phyloP scores from a whole-genome alignment of 2,888 invertebrate genomes.

The Agriopis marginaria region DNA sequence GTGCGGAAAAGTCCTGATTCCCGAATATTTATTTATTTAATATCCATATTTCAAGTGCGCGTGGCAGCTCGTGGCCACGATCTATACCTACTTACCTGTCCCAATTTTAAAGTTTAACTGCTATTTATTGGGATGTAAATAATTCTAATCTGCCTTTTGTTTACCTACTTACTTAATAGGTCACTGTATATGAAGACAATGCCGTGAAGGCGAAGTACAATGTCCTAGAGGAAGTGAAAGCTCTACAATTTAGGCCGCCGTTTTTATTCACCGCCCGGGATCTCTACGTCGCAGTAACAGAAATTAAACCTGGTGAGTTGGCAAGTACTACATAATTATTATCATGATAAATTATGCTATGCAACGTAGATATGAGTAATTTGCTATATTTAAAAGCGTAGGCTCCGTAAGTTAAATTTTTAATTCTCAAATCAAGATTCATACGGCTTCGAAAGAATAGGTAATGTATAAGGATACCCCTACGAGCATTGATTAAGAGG shows the following conservation, averaged over 20 bases:
- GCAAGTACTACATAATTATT: not conserved
- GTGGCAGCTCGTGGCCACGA: too few species aligned
- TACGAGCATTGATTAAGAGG: too few species aligned
- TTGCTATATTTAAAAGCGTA: not conserved
- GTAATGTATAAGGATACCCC: too few species aligned
- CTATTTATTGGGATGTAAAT: too few species aligned
- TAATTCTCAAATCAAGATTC: too few species aligned
- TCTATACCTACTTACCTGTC: not conserved
- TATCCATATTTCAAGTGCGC: too few species aligned
- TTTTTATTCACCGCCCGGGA: conserved; percentile 87
- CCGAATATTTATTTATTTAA: too few species aligned
- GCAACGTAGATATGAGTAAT: not conserved
- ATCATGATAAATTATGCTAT: not conserved
- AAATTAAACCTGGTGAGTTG: conserved; percentile 83
- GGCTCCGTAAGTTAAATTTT: not conserved
- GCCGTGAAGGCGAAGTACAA: conserved; percentile 80
- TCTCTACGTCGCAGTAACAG: conserved; percentile 87
- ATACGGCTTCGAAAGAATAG: too few species aligned
- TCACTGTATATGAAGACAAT: conserved; percentile 85
- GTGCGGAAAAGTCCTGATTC: too few species aligned
- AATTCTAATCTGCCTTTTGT: not conserved
- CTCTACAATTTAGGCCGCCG: conserved; percentile 82
- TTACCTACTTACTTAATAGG: conserved; percentile 67
- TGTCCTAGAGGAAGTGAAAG: conserved; percentile 88
- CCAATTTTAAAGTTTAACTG: too few species aligned